phyloP scores from a whole-genome alignment of 2,797 vertebrate species.

The Botia kubotai region DNA sequence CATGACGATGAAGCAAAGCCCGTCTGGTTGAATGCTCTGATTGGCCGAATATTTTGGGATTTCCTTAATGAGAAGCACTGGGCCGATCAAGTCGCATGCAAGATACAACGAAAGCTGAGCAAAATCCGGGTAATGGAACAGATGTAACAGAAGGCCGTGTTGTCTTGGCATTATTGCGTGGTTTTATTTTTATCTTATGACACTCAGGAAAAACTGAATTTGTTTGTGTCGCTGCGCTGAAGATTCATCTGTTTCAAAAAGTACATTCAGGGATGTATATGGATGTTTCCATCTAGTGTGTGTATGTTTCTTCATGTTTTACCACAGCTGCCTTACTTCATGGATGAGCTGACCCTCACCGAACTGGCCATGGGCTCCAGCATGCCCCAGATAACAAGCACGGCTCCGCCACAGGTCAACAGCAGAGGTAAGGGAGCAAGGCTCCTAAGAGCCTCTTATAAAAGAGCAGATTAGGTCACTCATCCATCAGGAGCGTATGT shows the following conservation, averaged over 20 bases:
- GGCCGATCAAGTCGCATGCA: constrained; percentile 82
- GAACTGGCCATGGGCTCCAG: constrained; percentile 89
- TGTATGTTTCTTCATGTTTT: rapidly evolving
- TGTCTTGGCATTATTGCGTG: too few relatives aligned
- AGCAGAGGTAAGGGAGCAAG: constrained; percentile 76
- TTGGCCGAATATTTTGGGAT: constrained; percentile 90
- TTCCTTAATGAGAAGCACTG: constrained; percentile 86
- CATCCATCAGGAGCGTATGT: constrained; percentile 47
- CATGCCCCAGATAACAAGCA: constrained; percentile 80
- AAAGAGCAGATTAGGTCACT: constrained; percentile 39
- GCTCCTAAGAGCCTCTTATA: constrained; percentile 32
- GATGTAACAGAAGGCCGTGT: too few relatives aligned
- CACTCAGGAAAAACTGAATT: too few relatives aligned
- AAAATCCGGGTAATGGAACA: constrained; percentile 84
- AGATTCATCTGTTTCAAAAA: neutral
- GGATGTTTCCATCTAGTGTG: neutral
- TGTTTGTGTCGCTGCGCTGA: too few relatives aligned
- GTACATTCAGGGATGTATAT: neutral
- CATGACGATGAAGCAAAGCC: constrained; percentile 56
- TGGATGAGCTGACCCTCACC: constrained; percentile 87
- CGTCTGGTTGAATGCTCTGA: constrained; percentile 82
- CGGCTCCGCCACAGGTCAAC: constrained; percentile 81
- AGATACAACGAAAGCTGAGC: constrained; percentile 91
- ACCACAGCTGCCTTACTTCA: constrained; percentile 88
- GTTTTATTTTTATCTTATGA: too few relatives aligned